A percentile compares a stretch with the other conserved stretches of the same genome.
Evolutionary conservation across 2,113 vertebrate genomes (phyloP).

Genomic region (Uropsilus gracilis): DNA sequence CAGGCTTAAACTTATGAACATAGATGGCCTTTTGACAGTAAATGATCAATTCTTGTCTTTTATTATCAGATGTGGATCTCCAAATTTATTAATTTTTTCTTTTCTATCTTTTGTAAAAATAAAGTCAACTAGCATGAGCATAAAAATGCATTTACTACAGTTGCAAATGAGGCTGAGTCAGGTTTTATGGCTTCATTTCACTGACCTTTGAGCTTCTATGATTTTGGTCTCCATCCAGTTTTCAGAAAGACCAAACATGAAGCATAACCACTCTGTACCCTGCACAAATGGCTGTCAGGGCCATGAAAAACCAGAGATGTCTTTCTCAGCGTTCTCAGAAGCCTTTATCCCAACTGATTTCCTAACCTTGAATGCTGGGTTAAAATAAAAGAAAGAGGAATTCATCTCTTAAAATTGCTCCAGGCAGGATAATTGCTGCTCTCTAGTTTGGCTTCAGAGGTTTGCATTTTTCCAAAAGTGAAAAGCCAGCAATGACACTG

Average conservation of each 20-base stretch:
- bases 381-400: slow-evolving; percentile 72
- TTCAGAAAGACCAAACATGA: background rate
- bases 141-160: slow-evolving; percentile 9
- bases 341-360: slow-evolving; percentile 62
- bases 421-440: slow-evolving; percentile 57
- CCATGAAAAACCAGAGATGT: slow-evolving; percentile 15
- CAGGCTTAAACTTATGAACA: slow-evolving; percentile 61
- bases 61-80: slow-evolving; percentile 43
- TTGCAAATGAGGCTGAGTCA: slow-evolving; percentile 56
- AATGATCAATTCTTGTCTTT: slow-evolving; percentile 70
- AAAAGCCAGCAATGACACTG: slow-evolving; percentile 1
- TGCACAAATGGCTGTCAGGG: background rate
- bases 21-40: slow-evolving; percentile 52
- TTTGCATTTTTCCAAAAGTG: slow-evolving; percentile 50
- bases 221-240: slow-evolving; percentile 34
- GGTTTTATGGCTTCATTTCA: slow-evolving; percentile 59
- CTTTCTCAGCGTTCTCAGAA: slow-evolving; percentile 18
- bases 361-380: slow-evolving; percentile 64
- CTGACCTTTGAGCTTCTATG: slow-evolving; percentile 19
- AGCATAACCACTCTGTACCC: background rate
- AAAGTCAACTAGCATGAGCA: background rate
- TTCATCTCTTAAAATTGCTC: slow-evolving; percentile 30
- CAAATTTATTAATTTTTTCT: background rate
- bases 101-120: slow-evolving; percentile 1
- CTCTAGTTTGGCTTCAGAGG: slow-evolving; percentile 34